These are phyloP conservation scores for Lasioglossum villosulum DNA, from an alignment of 2,888 invertebrate genomes.

Conservation along the genomic window DNA sequence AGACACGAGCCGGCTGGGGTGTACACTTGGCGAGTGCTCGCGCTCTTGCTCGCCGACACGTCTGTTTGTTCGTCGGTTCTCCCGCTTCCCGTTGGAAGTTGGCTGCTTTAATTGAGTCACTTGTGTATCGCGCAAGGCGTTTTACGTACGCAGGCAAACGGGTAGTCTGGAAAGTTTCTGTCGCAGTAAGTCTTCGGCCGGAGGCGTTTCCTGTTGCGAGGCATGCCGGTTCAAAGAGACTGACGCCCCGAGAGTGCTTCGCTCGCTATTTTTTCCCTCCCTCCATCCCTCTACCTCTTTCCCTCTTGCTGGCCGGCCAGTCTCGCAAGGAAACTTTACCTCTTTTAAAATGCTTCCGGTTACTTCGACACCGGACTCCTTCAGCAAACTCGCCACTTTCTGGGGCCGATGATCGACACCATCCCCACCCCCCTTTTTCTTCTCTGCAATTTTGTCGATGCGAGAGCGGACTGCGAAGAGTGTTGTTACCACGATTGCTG, in stretches of 20 bases:
- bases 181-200: conserved; percentile 61
- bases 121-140: conserved; percentile 68
- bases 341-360: conserved; percentile 5
- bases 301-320: background rate
- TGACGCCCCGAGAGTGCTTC: conserved; percentile 27
- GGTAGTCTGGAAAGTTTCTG: conserved; percentile 67
- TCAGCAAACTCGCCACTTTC: conserved; percentile 4
- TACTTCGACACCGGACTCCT: conserved; percentile 11
- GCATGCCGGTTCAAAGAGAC: conserved; percentile 52
- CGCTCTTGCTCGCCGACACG: conserved; percentile 47
- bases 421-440: too few species aligned
- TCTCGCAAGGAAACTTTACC: conserved; percentile 24
- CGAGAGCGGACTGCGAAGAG: too few species aligned
- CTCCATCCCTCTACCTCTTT: too few species aligned
- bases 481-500: too few species aligned
- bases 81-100: conserved; percentile 64
- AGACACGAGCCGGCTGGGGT: conserved; percentile 30
- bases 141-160: conserved; percentile 66
- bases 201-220: conserved; percentile 59
- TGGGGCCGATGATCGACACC: background rate
- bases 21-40: conserved; percentile 47
- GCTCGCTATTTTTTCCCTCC: conserved; percentile 22
- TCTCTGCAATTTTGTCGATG: background rate
- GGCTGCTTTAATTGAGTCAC: conserved; percentile 76
- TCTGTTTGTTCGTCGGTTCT: conserved; percentile 70